These are phyloP conservation scores for Conopomorpha cramerella DNA, from an alignment of 1,140 invertebrate species.

Conservation along the genomic window DNA sequence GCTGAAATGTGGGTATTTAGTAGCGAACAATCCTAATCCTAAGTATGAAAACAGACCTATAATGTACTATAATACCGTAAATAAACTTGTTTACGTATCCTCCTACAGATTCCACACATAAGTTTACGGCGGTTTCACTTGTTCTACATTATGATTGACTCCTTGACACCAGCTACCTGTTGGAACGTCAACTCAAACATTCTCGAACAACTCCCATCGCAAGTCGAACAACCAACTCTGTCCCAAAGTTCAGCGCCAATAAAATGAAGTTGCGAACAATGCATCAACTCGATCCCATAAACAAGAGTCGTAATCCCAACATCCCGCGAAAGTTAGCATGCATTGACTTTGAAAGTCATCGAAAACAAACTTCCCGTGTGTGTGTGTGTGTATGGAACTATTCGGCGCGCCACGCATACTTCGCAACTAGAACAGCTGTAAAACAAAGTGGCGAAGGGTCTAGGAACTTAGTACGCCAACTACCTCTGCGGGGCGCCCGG, in stretches of 20 bases:
- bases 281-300: constrained; percentile 53
- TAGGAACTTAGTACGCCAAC: constrained; percentile 55
- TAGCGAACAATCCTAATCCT: no score
- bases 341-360: constrained; percentile 60
- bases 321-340: constrained; percentile 59
- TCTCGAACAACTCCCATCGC: background rate
- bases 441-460: constrained; percentile 59
- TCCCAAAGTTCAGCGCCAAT: constrained; percentile 44
- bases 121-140: background rate
- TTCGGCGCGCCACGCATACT: constrained; percentile 56
- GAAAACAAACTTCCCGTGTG: constrained; percentile 59
- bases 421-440: constrained; percentile 59
- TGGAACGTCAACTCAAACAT: background rate
- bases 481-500: no score
- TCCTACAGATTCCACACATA: background rate
- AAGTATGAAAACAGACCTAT: no score
- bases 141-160: background rate
- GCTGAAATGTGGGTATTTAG: no score
- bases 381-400: constrained; percentile 61
- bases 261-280: constrained; percentile 56
- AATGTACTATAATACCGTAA: background rate
- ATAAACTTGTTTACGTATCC: background rate
- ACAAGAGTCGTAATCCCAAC: constrained; percentile 56
- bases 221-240: constrained; percentile 28
- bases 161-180: background rate